These are phyloP conservation scores for Anthopleura xanthogrammica DNA, from an alignment of 92 coral and sea anemone species.

Conservation along the genomic window DNA sequence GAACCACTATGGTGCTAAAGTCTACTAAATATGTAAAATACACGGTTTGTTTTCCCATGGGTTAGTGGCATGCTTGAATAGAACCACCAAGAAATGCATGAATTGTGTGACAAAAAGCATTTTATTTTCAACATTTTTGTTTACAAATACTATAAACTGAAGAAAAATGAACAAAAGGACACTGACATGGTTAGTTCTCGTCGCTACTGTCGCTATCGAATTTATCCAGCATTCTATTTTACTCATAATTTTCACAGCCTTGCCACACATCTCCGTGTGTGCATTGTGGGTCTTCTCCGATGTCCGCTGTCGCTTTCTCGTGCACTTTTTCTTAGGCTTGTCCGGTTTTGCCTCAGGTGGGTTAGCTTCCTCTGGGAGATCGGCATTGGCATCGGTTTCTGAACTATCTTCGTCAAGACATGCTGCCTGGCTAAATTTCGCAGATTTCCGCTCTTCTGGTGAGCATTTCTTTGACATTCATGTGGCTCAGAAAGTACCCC, in stretches of 20 bases:
- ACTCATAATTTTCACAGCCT: constrained; percentile 26
- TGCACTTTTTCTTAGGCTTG: constrained; percentile 22
- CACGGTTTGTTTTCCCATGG: no score
- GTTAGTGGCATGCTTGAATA: neutral
- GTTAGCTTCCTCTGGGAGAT: constrained; percentile 5
- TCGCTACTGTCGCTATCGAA: no score
- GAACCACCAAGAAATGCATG: no score
- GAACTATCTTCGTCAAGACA: constrained; percentile 11
- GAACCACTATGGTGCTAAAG: neutral
- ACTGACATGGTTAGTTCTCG: no score
- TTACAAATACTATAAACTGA: no score
- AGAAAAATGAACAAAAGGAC: no score
- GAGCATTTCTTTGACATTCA: neutral
- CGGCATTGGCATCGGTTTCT: constrained; percentile 8
- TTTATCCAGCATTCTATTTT: neutral
- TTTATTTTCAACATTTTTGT: no score
- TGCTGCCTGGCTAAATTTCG: constrained; percentile 20
- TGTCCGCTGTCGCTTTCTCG: constrained; percentile 12
- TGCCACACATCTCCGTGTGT: constrained; percentile 28
- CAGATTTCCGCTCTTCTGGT: constrained; percentile 11
- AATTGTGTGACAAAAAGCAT: no score
- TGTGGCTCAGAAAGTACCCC: constrained; percentile 22
- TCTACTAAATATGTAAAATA: constrained; percentile 31
- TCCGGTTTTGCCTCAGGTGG: constrained; percentile 13
- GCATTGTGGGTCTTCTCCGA: constrained; percentile 17